These are phyloP conservation scores for Ahaetulla prasina DNA, from an alignment of 2,113 vertebrate genomes.

Conservation along the genomic window DNA sequence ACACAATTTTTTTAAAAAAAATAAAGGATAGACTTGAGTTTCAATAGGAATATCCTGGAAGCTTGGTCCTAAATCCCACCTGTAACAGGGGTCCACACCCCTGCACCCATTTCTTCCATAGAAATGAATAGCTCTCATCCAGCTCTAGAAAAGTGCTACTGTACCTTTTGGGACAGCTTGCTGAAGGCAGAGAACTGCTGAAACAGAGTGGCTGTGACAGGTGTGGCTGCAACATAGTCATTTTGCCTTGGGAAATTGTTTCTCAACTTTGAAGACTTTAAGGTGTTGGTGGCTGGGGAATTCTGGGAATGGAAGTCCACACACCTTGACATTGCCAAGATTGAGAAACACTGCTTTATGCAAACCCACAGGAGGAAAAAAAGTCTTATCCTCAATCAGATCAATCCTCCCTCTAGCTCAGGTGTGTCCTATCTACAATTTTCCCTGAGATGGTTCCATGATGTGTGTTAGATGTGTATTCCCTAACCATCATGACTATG, in stretches of 20 bases:
- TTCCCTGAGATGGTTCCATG: not conserved
- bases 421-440: not conserved
- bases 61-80: not conserved
- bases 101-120: not conserved
- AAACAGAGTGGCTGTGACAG: not conserved
- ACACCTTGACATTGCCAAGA: not conserved
- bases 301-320: not conserved
- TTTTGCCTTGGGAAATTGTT: not conserved
- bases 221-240: not conserved
- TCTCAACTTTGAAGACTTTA: not conserved
- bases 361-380: not conserved
- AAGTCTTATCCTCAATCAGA: not conserved
- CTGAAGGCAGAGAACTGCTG: not conserved
- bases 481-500: not conserved
- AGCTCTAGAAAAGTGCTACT: not conserved
- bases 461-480: not conserved
- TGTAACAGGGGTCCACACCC: not conserved
- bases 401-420: not conserved
- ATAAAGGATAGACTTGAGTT: not conserved
- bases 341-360: not conserved
- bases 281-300: not conserved
- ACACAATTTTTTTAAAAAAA: not conserved
- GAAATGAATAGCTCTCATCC: no score
- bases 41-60: not conserved
- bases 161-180: not conserved